Percentiles rank a stretch among this genome's conserved stretches.
These are phyloP conservation scores for Pristionchus maxplancki DNA, from an alignment of 2,888 invertebrate species.

Conservation along the genomic window DNA sequence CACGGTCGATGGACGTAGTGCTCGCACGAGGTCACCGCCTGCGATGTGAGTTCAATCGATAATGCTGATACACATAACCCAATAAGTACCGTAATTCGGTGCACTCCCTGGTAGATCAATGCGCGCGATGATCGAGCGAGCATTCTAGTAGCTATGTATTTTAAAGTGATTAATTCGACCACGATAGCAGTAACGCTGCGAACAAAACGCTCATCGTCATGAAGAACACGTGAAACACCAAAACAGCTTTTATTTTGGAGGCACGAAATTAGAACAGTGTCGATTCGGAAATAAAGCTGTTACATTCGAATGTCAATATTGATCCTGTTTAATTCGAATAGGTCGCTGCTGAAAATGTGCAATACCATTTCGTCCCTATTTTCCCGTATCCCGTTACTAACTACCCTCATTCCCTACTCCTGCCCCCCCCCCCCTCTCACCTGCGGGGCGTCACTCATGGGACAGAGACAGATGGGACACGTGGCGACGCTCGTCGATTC, in stretches of 20 bases:
- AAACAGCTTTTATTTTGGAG: not conserved
- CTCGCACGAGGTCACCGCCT: constrained; percentile 54
- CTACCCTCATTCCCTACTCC: not conserved
- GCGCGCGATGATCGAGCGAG: not conserved
- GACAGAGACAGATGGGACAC: constrained; percentile 56
- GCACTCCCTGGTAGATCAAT: not conserved
- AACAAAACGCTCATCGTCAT: not conserved
- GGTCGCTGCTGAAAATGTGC: too few relatives aligned
- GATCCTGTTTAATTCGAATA: too few relatives aligned
- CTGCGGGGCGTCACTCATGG: constrained; percentile 43
- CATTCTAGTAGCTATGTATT: not conserved
- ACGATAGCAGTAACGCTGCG: not conserved
- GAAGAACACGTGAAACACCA: not conserved
- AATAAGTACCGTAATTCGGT: not conserved
- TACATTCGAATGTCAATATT: too few relatives aligned
- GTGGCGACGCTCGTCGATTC: constrained; percentile 37
- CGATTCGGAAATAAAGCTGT: not conserved
- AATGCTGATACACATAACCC: not conserved
- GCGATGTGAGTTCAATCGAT: not conserved
- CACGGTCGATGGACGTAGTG: constrained; percentile 56
- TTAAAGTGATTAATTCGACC: too few relatives aligned
- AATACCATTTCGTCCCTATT: too few relatives aligned
- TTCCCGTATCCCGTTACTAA: too few relatives aligned
- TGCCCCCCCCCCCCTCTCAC: not conserved
- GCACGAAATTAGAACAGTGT: not conserved